These are phyloP conservation scores for Lutraria rhynchaena DNA, from an alignment of 1,140 invertebrate genomes.

Conservation along the genomic window DNA sequence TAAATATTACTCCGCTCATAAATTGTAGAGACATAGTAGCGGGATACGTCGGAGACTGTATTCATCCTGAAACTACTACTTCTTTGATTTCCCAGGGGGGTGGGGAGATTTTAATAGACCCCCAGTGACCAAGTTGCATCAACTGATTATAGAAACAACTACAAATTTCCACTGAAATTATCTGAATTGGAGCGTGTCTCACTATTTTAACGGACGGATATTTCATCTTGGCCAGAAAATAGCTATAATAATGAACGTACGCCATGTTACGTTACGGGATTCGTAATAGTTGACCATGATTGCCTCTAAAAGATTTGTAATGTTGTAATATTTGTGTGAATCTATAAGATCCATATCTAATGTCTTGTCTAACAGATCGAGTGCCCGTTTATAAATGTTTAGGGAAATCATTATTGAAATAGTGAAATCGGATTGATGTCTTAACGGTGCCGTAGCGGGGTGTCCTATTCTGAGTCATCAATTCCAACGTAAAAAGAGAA, in stretches of 20 bases:
- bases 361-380: slow-evolving; percentile 3
- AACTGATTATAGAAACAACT: slow-evolving; percentile 47
- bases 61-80: slow-evolving; percentile 53
- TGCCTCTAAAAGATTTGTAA: slow-evolving; percentile 46
- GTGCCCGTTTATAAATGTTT: slow-evolving; percentile 28
- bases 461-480: too few relatives aligned
- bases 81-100: slow-evolving; percentile 54
- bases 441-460: not conserved
- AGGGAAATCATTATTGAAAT: slow-evolving; percentile 41
- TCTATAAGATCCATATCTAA: too few relatives aligned
- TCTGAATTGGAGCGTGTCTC: slow-evolving; percentile 40
- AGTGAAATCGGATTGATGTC: not conserved
- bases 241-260: slow-evolving; percentile 23
- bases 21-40: slow-evolving; percentile 37
- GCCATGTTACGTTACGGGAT: slow-evolving; percentile 30
- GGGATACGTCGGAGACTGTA: slow-evolving; percentile 46
- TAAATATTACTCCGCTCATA: slow-evolving; percentile 49
- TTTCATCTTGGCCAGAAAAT: slow-evolving; percentile 46
- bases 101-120: slow-evolving; percentile 57
- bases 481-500: too few relatives aligned
- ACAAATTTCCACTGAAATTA: slow-evolving; percentile 51
- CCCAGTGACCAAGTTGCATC: slow-evolving; percentile 46
- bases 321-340: not conserved
- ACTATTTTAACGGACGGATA: slow-evolving; percentile 56
- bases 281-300: slow-evolving; percentile 37